Base-by-base conservation (phyloP, 53 echinoderm and acorn worm species). In the Mesocentrotus franciscanus region DNA sequence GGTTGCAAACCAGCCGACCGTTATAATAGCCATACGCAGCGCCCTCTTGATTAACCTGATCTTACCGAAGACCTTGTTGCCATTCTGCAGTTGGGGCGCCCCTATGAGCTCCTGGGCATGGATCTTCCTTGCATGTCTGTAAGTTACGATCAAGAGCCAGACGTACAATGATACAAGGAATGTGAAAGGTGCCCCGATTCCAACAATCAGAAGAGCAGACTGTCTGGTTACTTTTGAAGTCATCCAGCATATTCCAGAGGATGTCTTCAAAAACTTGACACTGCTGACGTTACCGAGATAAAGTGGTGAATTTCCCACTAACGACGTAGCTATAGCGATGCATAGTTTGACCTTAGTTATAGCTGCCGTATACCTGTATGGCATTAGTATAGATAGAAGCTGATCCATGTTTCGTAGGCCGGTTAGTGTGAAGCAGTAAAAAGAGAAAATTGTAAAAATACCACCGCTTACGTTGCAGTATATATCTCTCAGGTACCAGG, bases 121-220 rank as follows among this genome's bases (percentile, higher is more conserved):
- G 15, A 90, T 90, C 90, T 90, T 90, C 15, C 60, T 12, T 10
- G 90, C 61, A 59, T 90, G 90, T 30, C 90, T n/a, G 60, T 58
- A 90, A 27, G 90, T 60, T 18, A 90, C 61, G 9, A 11, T 9
- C 90, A 90, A 61, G 24, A 90, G 61, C 90, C 60, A 60, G 29
- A 29, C 12, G 60, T 90, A 60, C 29, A 30, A 61, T 27, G 30
- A 49, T 49, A 49, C 14, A 49, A 85, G 49, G 5, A 85, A 11
- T 26, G 20, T 7, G 30, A 10, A 49, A 22, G 85, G 24, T 85
- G 30, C 2, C 8, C 2, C 10, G 4, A 85, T 24, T 9, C 26
- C 24, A 24, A 10, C 10, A 11, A 85, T 15, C 1, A 85, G 17
- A 13, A 85, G 12, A 10, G 33, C 76, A 76, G 15, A 33, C 0